Conservation (phyloP, 2,888 invertebrate species). For the Onchidella celtica region DNA sequence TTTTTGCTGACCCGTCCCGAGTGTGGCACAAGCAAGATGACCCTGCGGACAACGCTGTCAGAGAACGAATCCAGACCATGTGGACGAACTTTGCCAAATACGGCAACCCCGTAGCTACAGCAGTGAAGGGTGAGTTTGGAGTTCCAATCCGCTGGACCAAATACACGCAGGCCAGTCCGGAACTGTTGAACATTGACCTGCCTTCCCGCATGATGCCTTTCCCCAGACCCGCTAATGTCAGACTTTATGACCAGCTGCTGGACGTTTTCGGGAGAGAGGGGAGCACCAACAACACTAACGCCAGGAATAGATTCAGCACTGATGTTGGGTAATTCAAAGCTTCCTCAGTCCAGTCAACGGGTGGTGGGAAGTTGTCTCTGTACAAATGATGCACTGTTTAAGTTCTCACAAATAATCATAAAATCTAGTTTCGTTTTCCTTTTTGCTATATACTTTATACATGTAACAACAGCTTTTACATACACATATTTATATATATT, state of each 20-base stretch:
- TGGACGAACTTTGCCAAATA: constrained; percentile 40
- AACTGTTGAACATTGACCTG: not conserved
- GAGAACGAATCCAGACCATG: not conserved
- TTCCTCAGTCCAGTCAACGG: no score
- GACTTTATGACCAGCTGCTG: not conserved
- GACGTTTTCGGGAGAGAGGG: not conserved
- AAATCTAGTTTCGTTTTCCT: no score
- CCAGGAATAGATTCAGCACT: no score
- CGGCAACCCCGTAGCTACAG: constrained; percentile 21
- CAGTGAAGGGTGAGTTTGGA: not conserved
- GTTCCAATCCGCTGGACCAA: not conserved
- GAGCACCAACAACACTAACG: no score
- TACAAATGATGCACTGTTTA: no score
- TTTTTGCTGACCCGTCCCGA: not conserved
- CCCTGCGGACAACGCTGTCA: not conserved
- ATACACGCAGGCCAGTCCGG: not conserved
- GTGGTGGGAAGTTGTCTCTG: no score
- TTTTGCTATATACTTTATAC: no score
- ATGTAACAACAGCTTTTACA: no score
- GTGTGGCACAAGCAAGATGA: not conserved
- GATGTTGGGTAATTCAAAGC: no score
- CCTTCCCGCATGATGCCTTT: not conserved
- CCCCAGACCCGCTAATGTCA: not conserved
- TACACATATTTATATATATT: no score
- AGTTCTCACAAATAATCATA: no score